These are phyloP conservation scores for Drosophila tani DNA, from an alignment of 1,140 invertebrate species.

Conservation along the genomic window DNA sequence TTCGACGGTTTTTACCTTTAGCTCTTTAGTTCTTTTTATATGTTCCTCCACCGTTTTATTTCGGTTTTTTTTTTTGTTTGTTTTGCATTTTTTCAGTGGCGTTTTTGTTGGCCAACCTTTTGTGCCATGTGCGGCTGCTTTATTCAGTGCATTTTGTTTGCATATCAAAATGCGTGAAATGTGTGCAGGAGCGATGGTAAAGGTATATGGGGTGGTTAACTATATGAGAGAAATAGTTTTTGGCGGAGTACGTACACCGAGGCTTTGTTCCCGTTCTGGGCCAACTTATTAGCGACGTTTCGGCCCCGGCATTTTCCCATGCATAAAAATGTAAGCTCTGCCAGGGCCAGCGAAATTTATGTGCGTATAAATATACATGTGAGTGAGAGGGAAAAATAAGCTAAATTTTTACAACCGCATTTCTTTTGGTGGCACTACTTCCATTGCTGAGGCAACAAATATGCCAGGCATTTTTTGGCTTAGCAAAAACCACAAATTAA, in stretches of 20 bases:
- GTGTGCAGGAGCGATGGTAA: slow-evolving; percentile 36
- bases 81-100: slow-evolving; percentile 17
- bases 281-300: slow-evolving; percentile 79
- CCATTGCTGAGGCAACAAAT: slow-evolving; percentile 17
- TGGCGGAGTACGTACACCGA: slow-evolving; percentile 16
- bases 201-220: background rate
- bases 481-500: slow-evolving; percentile 71
- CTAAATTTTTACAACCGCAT: slow-evolving; percentile 65
- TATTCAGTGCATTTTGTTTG: slow-evolving; percentile 80
- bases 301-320: slow-evolving; percentile 67
- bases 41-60: slow-evolving; percentile 4
- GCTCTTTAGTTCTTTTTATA: slow-evolving; percentile 17
- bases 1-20: slow-evolving; percentile 62
- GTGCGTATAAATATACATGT: slow-evolving; percentile 77
- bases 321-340: slow-evolving; percentile 79
- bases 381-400: slow-evolving; percentile 55
- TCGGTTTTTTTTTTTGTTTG: slow-evolving; percentile 1
- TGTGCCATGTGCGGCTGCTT: slow-evolving; percentile 61
- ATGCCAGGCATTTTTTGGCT: slow-evolving; percentile 58
- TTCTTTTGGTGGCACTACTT: slow-evolving; percentile 23
- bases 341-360: slow-evolving; percentile 65
- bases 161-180: slow-evolving; percentile 82
- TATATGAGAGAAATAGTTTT: slow-evolving; percentile 30
- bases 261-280: slow-evolving; percentile 58
- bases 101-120: slow-evolving; percentile 58